Conservation (phyloP, 2,888 invertebrate genomes). For the Epirrita christyi region DNA sequence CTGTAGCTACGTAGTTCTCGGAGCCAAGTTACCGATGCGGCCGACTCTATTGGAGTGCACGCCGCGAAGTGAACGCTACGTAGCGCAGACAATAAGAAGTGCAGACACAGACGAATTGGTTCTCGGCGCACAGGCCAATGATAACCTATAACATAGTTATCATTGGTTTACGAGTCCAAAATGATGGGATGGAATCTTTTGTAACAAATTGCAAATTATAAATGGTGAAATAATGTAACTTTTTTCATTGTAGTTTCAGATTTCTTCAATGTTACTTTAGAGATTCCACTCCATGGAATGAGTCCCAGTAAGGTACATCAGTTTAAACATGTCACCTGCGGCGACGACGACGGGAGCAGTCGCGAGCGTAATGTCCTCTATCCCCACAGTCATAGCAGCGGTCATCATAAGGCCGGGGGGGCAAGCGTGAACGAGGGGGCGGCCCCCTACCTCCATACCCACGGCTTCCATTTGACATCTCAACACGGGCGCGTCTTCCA, state of each 20-base stretch:
- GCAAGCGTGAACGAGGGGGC: slow-evolving; percentile 84
- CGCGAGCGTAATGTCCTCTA: slow-evolving; percentile 96
- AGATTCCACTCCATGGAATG: slow-evolving; percentile 31
- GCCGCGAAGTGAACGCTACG: slow-evolving; percentile 83
- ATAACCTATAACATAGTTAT: slow-evolving; percentile 86
- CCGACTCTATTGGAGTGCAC: slow-evolving; percentile 78
- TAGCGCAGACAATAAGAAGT: slow-evolving; percentile 84
- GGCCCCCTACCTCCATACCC: slow-evolving; percentile 83
- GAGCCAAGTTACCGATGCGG: slow-evolving; percentile 79
- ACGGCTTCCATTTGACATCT: slow-evolving; percentile 95
- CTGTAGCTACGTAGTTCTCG: slow-evolving; percentile 80
- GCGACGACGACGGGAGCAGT: slow-evolving; percentile 91
- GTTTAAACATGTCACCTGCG: slow-evolving; percentile 65
- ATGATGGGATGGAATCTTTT: slow-evolving; percentile 72
- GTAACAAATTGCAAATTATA: slow-evolving; percentile 19
- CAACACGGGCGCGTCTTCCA: slow-evolving; percentile 95
- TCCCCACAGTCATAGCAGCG: slow-evolving; percentile 98
- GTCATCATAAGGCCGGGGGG: slow-evolving; percentile 95
- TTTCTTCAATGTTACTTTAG: slow-evolving; percentile 19
- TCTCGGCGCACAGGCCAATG: slow-evolving; percentile 85
- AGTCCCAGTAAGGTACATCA: slow-evolving; percentile 22
- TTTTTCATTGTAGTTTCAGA: slow-evolving; percentile 9
- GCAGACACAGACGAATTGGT: slow-evolving; percentile 82
- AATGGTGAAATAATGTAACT: slow-evolving; percentile 1
- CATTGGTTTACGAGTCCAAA: slow-evolving; percentile 80